phyloP scores from a whole-genome alignment of 2,888 invertebrate species.

The Rhodophaea formosa region DNA sequence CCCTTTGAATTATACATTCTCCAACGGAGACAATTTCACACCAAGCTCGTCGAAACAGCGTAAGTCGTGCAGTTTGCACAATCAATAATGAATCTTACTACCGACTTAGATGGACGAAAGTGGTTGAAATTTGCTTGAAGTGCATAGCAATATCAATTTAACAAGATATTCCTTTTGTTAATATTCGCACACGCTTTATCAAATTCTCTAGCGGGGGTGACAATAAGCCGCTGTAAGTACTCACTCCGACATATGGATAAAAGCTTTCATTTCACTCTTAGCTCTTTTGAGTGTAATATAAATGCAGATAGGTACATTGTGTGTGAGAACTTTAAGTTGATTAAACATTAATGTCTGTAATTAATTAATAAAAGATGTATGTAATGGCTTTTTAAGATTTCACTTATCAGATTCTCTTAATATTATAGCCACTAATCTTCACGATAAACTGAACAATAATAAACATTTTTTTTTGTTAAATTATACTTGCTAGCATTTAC shows the following conservation, averaged over 20 bases:
- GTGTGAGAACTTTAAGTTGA: not conserved
- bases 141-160: slow-evolving; percentile 73
- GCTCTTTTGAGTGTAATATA: slow-evolving; percentile 72
- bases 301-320: slow-evolving; percentile 37
- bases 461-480: too few relatives aligned
- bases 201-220: slow-evolving; percentile 81
- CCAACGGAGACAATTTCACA: slow-evolving; percentile 80
- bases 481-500: too few relatives aligned
- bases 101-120: slow-evolving; percentile 28
- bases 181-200: slow-evolving; percentile 82
- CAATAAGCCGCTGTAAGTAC: slow-evolving; percentile 82
- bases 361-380: not conserved
- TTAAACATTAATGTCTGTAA: not conserved
- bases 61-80: slow-evolving; percentile 48
- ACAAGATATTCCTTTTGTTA: slow-evolving; percentile 82
- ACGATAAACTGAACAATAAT: too few relatives aligned
- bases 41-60: slow-evolving; percentile 56
- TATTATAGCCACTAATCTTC: too few relatives aligned
- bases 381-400: too few relatives aligned
- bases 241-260: slow-evolving; percentile 81
- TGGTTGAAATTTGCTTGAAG: slow-evolving; percentile 54
- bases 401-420: too few relatives aligned
- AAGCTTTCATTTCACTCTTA: slow-evolving; percentile 81
- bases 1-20: slow-evolving; percentile 82
- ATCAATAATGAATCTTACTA: slow-evolving; percentile 48